Conservation (phyloP, 2,888 invertebrate species). For the Caradrina kadenii region DNA sequence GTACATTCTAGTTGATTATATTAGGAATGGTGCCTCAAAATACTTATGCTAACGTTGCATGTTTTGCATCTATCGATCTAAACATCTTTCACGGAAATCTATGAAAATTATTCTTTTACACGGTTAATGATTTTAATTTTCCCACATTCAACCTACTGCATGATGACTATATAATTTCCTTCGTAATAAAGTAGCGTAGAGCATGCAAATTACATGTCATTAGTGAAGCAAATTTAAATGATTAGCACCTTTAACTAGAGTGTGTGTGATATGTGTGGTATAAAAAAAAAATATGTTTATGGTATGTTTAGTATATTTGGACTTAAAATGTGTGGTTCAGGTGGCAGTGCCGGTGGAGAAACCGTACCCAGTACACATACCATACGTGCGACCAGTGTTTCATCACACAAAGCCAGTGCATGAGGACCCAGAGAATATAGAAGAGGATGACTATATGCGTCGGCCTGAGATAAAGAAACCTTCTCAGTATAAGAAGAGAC, state of each 20-base stretch:
- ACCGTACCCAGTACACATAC: slow-evolving; percentile 94
- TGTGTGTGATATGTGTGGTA: slow-evolving; percentile 12
- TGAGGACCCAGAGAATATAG: slow-evolving; percentile 75
- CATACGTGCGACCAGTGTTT: slow-evolving; percentile 91
- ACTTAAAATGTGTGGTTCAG: slow-evolving; percentile 66
- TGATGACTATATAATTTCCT: slow-evolving; percentile 52
- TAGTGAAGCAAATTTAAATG: slow-evolving; percentile 42
- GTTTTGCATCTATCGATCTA: slow-evolving; percentile 34
- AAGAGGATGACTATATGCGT: slow-evolving; percentile 79
- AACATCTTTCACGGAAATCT: slow-evolving; percentile 48
- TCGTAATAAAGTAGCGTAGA: slow-evolving; percentile 42
- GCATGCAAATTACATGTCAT: slow-evolving; percentile 49
- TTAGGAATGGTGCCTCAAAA: slow-evolving; percentile 27
- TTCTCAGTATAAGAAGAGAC: slow-evolving; percentile 76
- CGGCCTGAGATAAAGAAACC: slow-evolving; percentile 79
- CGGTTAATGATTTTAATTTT: slow-evolving; percentile 46
- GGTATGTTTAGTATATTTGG: too few species aligned
- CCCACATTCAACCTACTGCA: slow-evolving; percentile 46
- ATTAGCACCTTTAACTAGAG: slow-evolving; percentile 44
- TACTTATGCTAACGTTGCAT: slow-evolving; percentile 47
- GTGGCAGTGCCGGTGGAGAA: slow-evolving; percentile 93
- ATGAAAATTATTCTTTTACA: slow-evolving; percentile 41
- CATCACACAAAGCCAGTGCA: slow-evolving; percentile 81
- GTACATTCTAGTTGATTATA: not conserved
- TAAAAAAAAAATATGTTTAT: too few species aligned